Evolutionary conservation across 2,888 invertebrate species (phyloP), one percentile per base, ranked within the genome.

Genomic region (Drosophila pullipes): DNA sequence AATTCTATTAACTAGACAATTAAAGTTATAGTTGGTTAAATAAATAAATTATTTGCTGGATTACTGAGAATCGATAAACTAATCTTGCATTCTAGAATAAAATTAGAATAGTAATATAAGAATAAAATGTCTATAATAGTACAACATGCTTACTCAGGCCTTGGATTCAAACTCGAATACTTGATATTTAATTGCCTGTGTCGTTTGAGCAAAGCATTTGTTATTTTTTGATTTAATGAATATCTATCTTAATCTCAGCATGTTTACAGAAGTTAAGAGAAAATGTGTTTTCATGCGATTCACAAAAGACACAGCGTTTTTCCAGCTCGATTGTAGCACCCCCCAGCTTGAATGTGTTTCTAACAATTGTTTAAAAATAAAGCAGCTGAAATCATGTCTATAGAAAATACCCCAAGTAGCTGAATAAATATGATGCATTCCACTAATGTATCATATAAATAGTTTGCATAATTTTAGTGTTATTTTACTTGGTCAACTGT

Each of bases 401-500:
- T 41, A 11, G 2, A 44, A 44, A 44, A 22, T 44, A 44, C n/a
- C 31, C 13, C 5, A 7, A 31, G 3, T 7, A 52, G n/a, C n/a
- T 31, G 13, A 31, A 4, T 7, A 31, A 11, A 5, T 22, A 37
- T 16, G 18, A 37, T 7, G 6, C 9, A 35, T 35, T 18, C 28
- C 33, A 18, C 4, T 1, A 7, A 16, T 60, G 18, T 28, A 49
- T 18, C 7, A 13, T 28, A 50, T 3, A 28, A n/a, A 33, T 39
- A 33, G n/a, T 50, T 30, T 4, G 28, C 7, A 39, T 28, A 13
- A 22, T 2, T 31, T 13, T 13, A 22, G 5, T n/a, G 35, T 35
- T 67, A 47, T 25, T 18, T 54, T 33, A 49, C 47, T 37, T 53
- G 68, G 30, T 37, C 47, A 54, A 47, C 10, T 47, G n/a, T 28